These are phyloP conservation scores for Caenorhabditis afra DNA, from an alignment of 2,888 invertebrate species.

Conservation along the genomic window DNA sequence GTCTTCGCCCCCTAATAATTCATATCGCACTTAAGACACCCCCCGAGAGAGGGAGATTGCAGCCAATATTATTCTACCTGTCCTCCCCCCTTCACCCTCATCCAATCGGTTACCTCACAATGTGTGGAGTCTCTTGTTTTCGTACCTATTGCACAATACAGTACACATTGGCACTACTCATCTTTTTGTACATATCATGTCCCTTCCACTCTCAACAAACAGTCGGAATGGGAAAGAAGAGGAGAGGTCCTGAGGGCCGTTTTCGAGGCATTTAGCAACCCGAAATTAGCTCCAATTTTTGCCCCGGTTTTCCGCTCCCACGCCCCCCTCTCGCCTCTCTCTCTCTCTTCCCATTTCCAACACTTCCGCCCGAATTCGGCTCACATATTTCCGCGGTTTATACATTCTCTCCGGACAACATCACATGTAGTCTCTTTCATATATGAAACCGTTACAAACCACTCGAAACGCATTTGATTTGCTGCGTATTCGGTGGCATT, in stretches of 20 bases:
- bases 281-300: slow-evolving; percentile 55
- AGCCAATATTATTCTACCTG: slow-evolving; percentile 41
- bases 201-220: background rate
- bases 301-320: slow-evolving; percentile 54
- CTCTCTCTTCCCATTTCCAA: slow-evolving; percentile 3
- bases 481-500: background rate
- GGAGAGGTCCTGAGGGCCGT: background rate
- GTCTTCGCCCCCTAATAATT: slow-evolving; percentile 29
- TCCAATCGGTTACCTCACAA: slow-evolving; percentile 24
- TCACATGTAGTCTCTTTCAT: background rate
- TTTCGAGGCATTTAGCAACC: background rate
- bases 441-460: background rate
- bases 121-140: slow-evolving; percentile 24
- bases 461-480: background rate
- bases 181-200: background rate
- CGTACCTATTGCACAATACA: slow-evolving; percentile 42
- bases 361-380: slow-evolving; percentile 29
- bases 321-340: slow-evolving; percentile 20
- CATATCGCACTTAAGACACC: slow-evolving; percentile 28
- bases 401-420: slow-evolving; percentile 8
- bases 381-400: slow-evolving; percentile 35
- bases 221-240: too few relatives aligned
- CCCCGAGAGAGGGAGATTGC: slow-evolving; percentile 25
- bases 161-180: slow-evolving; percentile 35
- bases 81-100: background rate